phyloP scores from a whole-genome alignment of 2,888 invertebrate genomes.

The Asteroscopus sphinx region DNA sequence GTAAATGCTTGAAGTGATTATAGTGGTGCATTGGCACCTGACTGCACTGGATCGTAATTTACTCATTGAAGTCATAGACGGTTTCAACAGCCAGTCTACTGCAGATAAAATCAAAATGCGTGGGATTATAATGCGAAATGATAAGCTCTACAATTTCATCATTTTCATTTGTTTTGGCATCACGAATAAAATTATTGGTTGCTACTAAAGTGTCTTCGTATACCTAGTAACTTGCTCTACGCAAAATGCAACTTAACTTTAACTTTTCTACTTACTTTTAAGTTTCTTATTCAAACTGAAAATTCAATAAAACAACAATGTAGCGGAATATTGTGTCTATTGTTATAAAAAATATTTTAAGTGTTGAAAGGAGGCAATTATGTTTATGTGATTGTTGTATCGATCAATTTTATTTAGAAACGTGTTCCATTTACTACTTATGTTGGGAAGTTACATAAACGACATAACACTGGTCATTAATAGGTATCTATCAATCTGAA shows the following conservation, averaged over 20 bases:
- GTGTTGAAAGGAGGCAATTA: not conserved
- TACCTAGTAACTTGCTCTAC: constrained; percentile 20
- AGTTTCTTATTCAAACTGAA: constrained; percentile 1
- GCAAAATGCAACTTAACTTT: constrained; percentile 19
- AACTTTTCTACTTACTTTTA: not conserved
- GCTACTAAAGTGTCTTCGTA: not conserved
- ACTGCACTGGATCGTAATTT: not conserved
- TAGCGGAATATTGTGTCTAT: constrained; percentile 15
- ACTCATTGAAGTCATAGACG: too few species aligned
- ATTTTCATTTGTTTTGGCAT: constrained; percentile 7
- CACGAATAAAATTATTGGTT: too few species aligned
- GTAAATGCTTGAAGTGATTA: not conserved
- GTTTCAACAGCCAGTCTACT: not conserved
- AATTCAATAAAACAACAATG: constrained; percentile 28
- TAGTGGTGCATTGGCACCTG: not conserved
- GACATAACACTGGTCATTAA: constrained; percentile 22
- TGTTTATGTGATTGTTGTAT: constrained; percentile 13
- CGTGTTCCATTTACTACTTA: constrained; percentile 26
- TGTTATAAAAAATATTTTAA: constrained; percentile 5
- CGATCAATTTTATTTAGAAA: constrained; percentile 31
- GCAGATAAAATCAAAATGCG: not conserved
- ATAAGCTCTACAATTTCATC: constrained; percentile 2
- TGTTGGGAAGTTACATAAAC: constrained; percentile 31
- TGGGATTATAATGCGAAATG: not conserved
- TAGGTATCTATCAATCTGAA: constrained; percentile 28